Conservation (phyloP, 2,797 vertebrate species). For the Platyrinchus mystaceus region DNA sequence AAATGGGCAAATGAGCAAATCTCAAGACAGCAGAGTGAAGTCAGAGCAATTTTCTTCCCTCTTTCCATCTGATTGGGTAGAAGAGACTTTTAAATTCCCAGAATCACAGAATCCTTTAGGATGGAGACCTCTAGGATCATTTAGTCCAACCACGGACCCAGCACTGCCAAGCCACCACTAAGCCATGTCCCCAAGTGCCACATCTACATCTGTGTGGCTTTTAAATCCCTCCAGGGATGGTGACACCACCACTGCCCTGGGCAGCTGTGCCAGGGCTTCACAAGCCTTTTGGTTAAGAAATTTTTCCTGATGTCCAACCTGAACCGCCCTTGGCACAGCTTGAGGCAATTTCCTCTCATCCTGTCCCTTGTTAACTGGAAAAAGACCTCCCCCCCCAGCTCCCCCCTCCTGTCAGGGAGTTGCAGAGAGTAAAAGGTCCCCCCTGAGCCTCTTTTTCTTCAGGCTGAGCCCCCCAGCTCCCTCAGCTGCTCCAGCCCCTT, state of each 20-base stretch:
- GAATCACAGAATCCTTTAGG: neutral
- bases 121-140: neutral
- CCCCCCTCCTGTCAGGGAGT: neutral
- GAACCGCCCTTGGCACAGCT: accelerated
- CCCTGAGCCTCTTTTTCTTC: neutral
- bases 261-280: neutral
- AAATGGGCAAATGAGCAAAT: accelerated
- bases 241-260: neutral
- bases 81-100: neutral
- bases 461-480: neutral
- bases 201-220: neutral
- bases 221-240: neutral
- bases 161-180: neutral
- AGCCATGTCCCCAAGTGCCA: neutral
- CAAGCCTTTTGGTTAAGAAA: accelerated
- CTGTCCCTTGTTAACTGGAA: neutral
- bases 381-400: neutral
- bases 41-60: neutral
- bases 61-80: neutral
- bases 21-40: neutral
- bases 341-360: neutral
- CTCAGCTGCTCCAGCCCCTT: neutral
- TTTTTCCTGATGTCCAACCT: accelerated
- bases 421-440: neutral
- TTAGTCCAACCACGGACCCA: accelerated